Evolutionary conservation across 1,140 invertebrate genomes (phyloP), one percentile per base, ranked within the genome.

Genomic region (Papilio polytes): DNA sequence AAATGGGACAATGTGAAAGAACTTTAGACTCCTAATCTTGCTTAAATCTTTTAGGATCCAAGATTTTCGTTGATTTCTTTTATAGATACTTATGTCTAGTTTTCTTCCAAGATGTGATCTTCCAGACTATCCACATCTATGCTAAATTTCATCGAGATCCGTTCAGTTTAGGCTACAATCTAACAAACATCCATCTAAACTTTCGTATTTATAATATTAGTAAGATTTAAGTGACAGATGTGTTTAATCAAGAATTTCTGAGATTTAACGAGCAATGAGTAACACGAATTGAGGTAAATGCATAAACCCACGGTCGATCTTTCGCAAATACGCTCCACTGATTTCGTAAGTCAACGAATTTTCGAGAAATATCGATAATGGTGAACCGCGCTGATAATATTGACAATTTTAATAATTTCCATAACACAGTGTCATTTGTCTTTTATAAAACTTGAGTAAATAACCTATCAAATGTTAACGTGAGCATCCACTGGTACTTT

Each of bases 301-400:
- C 26, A 77, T 26, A 56, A 53, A 10, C 26, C 22, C 74, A 77
- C 22, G 18, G 70, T 15, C 36, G 15, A 20, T 77, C 36, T 74
- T 74, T 36, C 72, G 72, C 44, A 74, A 73, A 36, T 31, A 18
- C 48, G 26, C 3, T 18, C 48, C 22, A 10, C 12, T 18, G 46
- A 26, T 77, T 26, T 26, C 15, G 44, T 76, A 20, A 46, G 20
- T 22, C 2, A 44, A 44, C 31, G 74, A 76, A 48, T 20, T 51
- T 77, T 77, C 74, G 48, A 44, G 48, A 22, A 77, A 51, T 31
- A 46, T 18, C 74, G 46, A 53, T n/a, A 26, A 77, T 26, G 70
- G 2, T 26, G 26, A 73, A n/a, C 41, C 36, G 70, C 1, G 15
- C 8, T 15, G 22, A 73, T n/a, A 73, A 73, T 73, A 73, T 73